Base-by-base conservation (phyloP, 2,113 vertebrate species). In the Rissa tridactyla region DNA sequence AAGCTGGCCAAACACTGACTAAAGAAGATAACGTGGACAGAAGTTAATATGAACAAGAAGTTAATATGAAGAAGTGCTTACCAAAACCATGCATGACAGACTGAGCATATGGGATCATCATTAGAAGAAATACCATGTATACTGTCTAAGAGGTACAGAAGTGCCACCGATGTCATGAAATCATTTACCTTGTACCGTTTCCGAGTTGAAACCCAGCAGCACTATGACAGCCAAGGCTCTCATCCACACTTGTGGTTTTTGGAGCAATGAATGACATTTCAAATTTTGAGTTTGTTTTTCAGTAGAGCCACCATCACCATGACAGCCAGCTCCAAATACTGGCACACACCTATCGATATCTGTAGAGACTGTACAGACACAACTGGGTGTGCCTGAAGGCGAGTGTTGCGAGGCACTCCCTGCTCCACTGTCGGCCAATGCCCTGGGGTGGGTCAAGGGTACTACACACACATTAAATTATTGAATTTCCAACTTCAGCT, bases 351-450 rank as follows among this genome's bases (percentile, higher is more conserved):
- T 62, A 6, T 52, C 52, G 16, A 3, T 44, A 15, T 40, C 69
- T 18, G 52, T 11, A 38, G 32, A 77, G 18, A 1, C 66, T 26
- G n/a, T 25, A 38, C 26, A 36, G 71, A 20, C 5, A 36, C 32
- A 11, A 0, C 3, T 16, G 2, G 21, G n/a, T 55, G 0, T 46
- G 30, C 62, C 42, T 12, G 0, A 62, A 76, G 60, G 55, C 4
- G 15, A 38, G 25, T 4, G 17, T 0, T 12, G 14, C 19, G 58
- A 65, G 54, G 17, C 12, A 7, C 23, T 47, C 82, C 58, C 29
- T 15, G 1, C 32, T 66, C 30, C 23, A 26, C 0, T 8, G 34
- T 32, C 57, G 58, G 62, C 52, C 62, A 36, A 2, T 34, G 65
- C 6, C 12, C 25, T 30, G 18, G 11, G 16, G 46, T 86, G 58